Base-by-base conservation (phyloP, 2,113 vertebrate genomes). In the Pyxicephalus adspersus region DNA sequence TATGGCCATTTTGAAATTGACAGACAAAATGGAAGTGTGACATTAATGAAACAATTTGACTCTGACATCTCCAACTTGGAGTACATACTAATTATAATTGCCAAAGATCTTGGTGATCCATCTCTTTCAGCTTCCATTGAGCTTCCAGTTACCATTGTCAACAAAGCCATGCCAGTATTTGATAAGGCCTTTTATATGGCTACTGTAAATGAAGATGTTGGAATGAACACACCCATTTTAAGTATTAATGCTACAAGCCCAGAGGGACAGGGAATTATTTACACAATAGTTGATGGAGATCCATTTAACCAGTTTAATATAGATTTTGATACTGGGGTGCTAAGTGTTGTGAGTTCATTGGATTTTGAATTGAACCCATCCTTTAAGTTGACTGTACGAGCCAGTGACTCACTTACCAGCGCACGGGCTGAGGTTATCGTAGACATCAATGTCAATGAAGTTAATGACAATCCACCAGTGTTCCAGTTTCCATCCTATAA, bases 141-240 rank as follows among this genome's bases (percentile, higher is more conserved):
- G 76, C 96, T 99, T 79, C 94, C 97, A 5, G 95, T 99, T 78
- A 97, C 96, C 23, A 95, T 99, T 5, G 97, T 98, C 83, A 99
- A 99, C 90, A 96, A 96, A 91, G 97, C 97, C 0, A 99, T 98
- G 97, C 98, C 98, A 26, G 95, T 98, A 29, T 99, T 99, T 87
- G 96, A 97, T 87, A 97, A 95, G 76, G 93, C 97, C 0, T 99
- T 99, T 89, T 98, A 99, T 78, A 91, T 93, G 2, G 93, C 95
- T 29, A 92, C 94, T 0, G 88, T 99, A 68, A 95, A 94, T 58
- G 97, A 99, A 88, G 96, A 98, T 51, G 84, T 97, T n/a, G 88
- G 89, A 78, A 91, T 95, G 76, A 93, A 95, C 86, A 98, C 95
- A 0, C 95, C 97, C 0, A 89, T 99, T 83, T 87, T 99, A 58